Conservation (phyloP, 2,888 invertebrate genomes). For the Mythimna pallens region DNA sequence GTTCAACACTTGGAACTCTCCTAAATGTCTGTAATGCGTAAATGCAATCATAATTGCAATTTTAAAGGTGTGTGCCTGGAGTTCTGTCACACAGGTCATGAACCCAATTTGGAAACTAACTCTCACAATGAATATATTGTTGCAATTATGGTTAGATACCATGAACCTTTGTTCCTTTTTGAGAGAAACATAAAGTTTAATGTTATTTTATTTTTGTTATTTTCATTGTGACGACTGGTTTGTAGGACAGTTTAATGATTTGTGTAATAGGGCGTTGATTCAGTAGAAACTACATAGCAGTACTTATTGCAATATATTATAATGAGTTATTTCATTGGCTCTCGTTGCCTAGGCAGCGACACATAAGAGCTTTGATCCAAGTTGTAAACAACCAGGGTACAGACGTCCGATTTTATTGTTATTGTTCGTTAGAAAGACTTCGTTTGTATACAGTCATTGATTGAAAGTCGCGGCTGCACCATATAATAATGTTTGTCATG, state of each 20-base stretch:
- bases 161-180: too few species aligned
- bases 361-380: constrained; percentile 34
- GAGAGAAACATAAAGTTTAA: too few species aligned
- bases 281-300: neutral
- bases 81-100: too few species aligned
- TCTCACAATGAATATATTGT: too few species aligned
- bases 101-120: too few species aligned
- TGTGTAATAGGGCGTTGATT: constrained; percentile 5
- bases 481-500: constrained; percentile 33
- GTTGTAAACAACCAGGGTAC: constrained; percentile 32
- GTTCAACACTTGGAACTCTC: too few species aligned
- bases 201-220: too few species aligned
- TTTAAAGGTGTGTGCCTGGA: too few species aligned
- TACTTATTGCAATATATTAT: neutral
- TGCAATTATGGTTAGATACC: too few species aligned
- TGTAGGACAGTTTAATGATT: constrained; percentile 2
- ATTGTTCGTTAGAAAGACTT: constrained; percentile 48
- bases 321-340: constrained; percentile 7
- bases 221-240: neutral
- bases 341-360: constrained; percentile 6
- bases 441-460: constrained; percentile 37
- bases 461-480: constrained; percentile 30
- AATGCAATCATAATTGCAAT: too few species aligned
- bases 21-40: too few species aligned
- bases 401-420: constrained; percentile 45